Conservation (phyloP, 2,888 invertebrate genomes). For the Branchellion lobata region DNA sequence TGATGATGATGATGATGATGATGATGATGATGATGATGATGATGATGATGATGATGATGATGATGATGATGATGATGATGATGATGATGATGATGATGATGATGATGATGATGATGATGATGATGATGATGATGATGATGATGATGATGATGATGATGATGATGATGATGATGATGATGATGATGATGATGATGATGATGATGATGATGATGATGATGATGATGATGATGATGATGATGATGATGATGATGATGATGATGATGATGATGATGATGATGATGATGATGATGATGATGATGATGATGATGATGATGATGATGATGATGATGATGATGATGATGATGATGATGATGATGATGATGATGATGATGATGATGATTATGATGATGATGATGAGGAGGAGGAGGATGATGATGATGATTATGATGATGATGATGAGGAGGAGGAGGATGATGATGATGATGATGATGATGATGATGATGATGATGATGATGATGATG, state of each 20-base stretch:
- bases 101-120: constrained; percentile 42
- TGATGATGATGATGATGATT: constrained; percentile 50
- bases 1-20: constrained; percentile 35
- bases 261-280: constrained; percentile 46
- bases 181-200: constrained; percentile 43
- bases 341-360: constrained; percentile 44
- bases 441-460: constrained; percentile 41
- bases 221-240: constrained; percentile 45
- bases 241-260: constrained; percentile 48
- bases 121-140: constrained; percentile 40
- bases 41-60: constrained; percentile 52
- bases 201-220: constrained; percentile 40
- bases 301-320: constrained; percentile 46
- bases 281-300: constrained; percentile 46
- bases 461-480: constrained; percentile 46
- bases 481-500: constrained; percentile 33
- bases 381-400: constrained; percentile 52
- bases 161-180: constrained; percentile 43
- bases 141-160: constrained; percentile 34
- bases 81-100: constrained; percentile 45
- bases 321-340: constrained; percentile 37
- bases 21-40: constrained; percentile 49
- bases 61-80: too few species aligned
- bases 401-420: constrained; percentile 34
- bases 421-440: constrained; percentile 42